A percentile compares a stretch with the other conserved stretches of the same genome.
phyloP scores from a whole-genome alignment of 2,113 vertebrate genomes.

The Platichthys stellatus region DNA sequence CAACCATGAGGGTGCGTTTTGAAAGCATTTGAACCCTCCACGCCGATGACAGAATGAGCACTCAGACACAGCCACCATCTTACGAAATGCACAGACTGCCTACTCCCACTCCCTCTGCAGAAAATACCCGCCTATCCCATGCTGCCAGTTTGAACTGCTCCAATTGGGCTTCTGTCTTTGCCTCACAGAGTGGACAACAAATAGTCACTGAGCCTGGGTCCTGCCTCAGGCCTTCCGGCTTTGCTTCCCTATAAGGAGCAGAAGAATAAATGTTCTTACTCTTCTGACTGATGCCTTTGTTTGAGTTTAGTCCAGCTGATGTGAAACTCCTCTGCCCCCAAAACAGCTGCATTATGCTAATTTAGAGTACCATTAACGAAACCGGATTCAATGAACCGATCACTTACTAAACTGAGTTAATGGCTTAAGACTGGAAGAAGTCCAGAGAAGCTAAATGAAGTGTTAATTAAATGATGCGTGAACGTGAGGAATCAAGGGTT shows the following conservation, averaged over 20 bases:
- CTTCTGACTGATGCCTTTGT: constrained; percentile 1
- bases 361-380: background rate
- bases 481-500: constrained; percentile 15
- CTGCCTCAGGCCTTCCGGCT: constrained; percentile 45
- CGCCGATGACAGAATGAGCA: constrained; percentile 61
- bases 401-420: background rate
- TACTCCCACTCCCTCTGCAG: constrained; percentile 68
- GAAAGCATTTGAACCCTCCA: constrained; percentile 67
- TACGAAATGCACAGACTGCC: constrained; percentile 66
- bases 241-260: constrained; percentile 17
- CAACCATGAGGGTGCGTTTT: constrained; percentile 44
- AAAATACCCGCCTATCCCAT: constrained; percentile 63
- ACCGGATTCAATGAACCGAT: background rate
- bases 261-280: constrained; percentile 24
- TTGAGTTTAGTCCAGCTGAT: constrained; percentile 19
- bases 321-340: background rate
- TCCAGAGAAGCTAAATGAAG: too few relatives aligned
- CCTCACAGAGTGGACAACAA: constrained; percentile 37
- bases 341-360: constrained; percentile 7
- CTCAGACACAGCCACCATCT: constrained; percentile 60
- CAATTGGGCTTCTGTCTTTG: constrained; percentile 58
- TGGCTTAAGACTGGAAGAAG: background rate
- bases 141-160: constrained; percentile 50
- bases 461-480: background rate
- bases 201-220: constrained; percentile 52